Evolutionary conservation across 2,797 vertebrate species (phyloP).

Genomic region (Enteromius mattozi): DNA sequence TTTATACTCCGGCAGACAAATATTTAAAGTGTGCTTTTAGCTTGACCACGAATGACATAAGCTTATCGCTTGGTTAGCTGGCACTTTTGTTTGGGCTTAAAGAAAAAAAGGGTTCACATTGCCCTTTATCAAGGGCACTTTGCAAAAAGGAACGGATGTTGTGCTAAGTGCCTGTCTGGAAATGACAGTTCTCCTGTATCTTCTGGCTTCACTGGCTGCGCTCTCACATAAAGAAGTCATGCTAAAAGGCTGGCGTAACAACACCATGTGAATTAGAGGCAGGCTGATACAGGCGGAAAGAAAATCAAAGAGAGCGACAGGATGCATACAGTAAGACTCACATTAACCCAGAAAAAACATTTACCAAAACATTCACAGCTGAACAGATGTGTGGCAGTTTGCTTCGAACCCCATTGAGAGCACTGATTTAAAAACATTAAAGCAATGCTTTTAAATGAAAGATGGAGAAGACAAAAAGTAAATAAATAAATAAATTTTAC

Average conservation of each 20-base stretch:
- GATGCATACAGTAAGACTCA: constrained; percentile 11
- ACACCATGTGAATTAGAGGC: constrained; percentile 16
- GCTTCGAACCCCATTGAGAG: not conserved
- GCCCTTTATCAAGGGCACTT: constrained; percentile 45
- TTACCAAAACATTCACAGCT: constrained; percentile 4
- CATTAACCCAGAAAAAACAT: constrained; percentile 27
- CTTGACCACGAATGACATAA: constrained; percentile 32
- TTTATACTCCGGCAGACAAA: not conserved
- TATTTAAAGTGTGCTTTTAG: not conserved
- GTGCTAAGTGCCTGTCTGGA: constrained; percentile 42
- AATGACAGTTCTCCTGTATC: constrained; percentile 49
- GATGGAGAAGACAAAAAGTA: not conserved
- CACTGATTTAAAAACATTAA: not conserved
- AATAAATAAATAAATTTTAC: no score
- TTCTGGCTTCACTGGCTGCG: constrained; percentile 33
- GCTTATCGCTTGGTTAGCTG: constrained; percentile 24
- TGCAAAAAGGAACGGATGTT: constrained; percentile 46
- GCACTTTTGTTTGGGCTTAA: constrained; percentile 29
- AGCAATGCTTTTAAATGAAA: constrained; percentile 15
- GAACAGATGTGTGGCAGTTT: constrained; percentile 12
- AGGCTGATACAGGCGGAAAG: not conserved
- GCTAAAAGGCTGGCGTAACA: not conserved
- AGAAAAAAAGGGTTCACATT: constrained; percentile 40
- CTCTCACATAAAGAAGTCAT: constrained; percentile 22
- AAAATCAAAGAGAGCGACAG: not conserved